Base-by-base conservation (phyloP, 2,888 invertebrate species). In the Orthosia cruda region DNA sequence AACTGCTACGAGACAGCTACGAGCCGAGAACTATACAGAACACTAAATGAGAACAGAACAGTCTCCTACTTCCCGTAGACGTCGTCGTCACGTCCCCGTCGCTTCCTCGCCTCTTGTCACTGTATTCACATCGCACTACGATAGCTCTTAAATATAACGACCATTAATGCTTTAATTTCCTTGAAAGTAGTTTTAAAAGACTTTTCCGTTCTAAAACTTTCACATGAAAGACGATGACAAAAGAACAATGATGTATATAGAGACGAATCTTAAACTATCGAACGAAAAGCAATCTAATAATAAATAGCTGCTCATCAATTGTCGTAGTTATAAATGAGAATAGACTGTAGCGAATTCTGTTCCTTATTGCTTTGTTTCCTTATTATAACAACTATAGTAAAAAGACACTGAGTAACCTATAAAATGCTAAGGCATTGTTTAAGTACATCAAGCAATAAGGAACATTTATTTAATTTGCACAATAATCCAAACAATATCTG, bases 131-230 rank as follows among this genome's bases (percentile, higher is more conserved):
- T 81, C 74, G 79, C 85, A 82, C 89, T 84, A 84, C 84, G 86
- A 88, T 91, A 90, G 89, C 89, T 92, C 84, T 92, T 91, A 92
- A 91, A 91, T 90, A 90, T 88, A 91, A 89, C 92, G 83, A 91
- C 94, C 95, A 94, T 95, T 96, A 96, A 95, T 95, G 94, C 93
- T 94, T 96, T 95, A 96, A 96, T 96, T 96, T 96, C 95, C 95
- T 94, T 96, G 93, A 96, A 96, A 96, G 95, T 95, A 93, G 93
- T 95, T 95, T 95, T 94, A 95, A 96, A 95, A 96, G 95, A 94
- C 94, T 96, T 95, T 95, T 94, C 94, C 93, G 94, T 96, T 95
- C 93, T 91, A 90, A 95, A 96, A 96, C 94, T 96, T 96, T 95
- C 93, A 93, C 94, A 94, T 94, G 93, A 94, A 94, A 94, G 94